These are phyloP conservation scores for Yponomeuta sedellus DNA, from an alignment of 2,888 invertebrate genomes.

Conservation along the genomic window DNA sequence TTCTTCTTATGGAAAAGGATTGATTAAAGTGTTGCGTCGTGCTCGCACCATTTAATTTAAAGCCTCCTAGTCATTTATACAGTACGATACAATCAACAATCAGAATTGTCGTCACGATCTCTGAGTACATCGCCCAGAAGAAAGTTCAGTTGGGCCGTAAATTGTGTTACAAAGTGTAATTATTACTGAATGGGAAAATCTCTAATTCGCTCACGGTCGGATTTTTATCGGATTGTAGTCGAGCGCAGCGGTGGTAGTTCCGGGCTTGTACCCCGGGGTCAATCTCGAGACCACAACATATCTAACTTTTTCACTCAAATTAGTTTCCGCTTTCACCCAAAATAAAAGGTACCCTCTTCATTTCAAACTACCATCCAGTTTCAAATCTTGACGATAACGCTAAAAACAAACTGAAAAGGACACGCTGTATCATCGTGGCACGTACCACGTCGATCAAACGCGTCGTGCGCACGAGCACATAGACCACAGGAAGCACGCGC, in stretches of 20 bases:
- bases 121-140: neutral
- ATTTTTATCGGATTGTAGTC: conserved; percentile 5
- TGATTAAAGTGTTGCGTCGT: neutral
- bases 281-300: neutral
- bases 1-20: neutral
- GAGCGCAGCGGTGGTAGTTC: conserved; percentile 3
- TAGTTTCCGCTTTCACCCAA: neutral
- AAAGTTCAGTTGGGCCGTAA: neutral
- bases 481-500: conserved; percentile 62
- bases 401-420: neutral
- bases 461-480: conserved; percentile 22
- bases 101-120: neutral
- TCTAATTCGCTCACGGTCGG: neutral
- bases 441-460: conserved; percentile 36
- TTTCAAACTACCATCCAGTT: too few relatives aligned
- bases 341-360: neutral
- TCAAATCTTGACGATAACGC: too few relatives aligned
- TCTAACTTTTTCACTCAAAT: neutral
- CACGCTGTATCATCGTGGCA: conserved; percentile 27
- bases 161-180: neutral
- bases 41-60: conserved; percentile 5
- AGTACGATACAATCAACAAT: conserved; percentile 5
- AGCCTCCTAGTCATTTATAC: conserved; percentile 2
- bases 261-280: neutral
- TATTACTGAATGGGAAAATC: conserved; percentile 4